A percentile compares a stretch with the other conserved stretches of the same genome.
These are phyloP conservation scores for Aurelia aurita DNA, from an alignment of 30 jellyfish, hydroid and myxozoan species.

Conservation along the genomic window DNA sequence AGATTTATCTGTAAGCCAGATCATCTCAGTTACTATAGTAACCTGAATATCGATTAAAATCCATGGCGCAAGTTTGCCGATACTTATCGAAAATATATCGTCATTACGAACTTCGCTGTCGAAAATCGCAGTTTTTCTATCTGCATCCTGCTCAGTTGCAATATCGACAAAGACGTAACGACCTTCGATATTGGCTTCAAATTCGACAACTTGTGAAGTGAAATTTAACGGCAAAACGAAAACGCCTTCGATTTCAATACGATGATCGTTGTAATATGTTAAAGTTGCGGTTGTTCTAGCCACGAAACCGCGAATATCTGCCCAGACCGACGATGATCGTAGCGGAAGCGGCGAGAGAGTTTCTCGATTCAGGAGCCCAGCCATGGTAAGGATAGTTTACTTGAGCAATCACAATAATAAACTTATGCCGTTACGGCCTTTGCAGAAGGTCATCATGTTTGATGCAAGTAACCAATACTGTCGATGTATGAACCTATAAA, in stretches of 20 bases:
- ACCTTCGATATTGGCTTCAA: constrained; percentile 93
- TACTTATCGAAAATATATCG: constrained; percentile 71
- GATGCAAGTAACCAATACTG: too few relatives aligned
- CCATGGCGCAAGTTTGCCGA: constrained; percentile 97
- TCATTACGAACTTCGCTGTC: constrained; percentile 67
- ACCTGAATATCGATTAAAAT: constrained; percentile 83
- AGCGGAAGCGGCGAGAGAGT: constrained; percentile 84
- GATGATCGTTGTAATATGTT: constrained; percentile 92
- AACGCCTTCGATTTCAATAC: constrained; percentile 81
- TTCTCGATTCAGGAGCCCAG: constrained; percentile 86
- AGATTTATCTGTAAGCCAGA: constrained; percentile 48
- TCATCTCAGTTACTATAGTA: constrained; percentile 78
- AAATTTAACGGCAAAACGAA: constrained; percentile 84
- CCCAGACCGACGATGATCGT: constrained; percentile 84
- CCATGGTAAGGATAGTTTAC: constrained; percentile 29
- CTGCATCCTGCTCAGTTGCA: constrained; percentile 49
- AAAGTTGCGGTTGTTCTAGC: constrained; percentile 94
- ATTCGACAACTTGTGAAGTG: constrained; percentile 87
- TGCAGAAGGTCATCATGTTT: too few relatives aligned
- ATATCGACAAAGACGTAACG: constrained; percentile 77
- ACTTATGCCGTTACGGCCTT: too few relatives aligned
- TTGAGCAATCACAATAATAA: too few relatives aligned
- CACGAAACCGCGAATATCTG: constrained; percentile 92
- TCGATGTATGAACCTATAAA: too few relatives aligned
- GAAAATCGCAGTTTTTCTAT: constrained; percentile 32